Conservation (phyloP, 1,140 invertebrate species). For the Neodiprion lecontei region DNA sequence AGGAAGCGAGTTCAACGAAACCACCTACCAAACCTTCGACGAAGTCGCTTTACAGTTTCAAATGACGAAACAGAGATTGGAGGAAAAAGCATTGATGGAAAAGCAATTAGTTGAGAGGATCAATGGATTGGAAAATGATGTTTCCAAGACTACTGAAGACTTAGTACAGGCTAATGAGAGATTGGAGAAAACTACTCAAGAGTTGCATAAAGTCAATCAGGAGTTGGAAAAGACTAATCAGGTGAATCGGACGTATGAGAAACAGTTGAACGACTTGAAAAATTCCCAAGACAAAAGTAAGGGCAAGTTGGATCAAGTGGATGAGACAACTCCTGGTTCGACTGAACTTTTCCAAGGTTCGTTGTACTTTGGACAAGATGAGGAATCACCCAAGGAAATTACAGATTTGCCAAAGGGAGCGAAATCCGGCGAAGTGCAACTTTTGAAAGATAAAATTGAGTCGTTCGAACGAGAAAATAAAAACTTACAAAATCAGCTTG, state of each 20-base stretch:
- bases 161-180: constrained; percentile 38
- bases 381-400: not conserved
- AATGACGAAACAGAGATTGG: constrained; percentile 44
- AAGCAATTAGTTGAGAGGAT: constrained; percentile 44
- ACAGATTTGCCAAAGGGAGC: not conserved
- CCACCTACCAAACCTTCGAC: constrained; percentile 52
- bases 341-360: constrained; percentile 24
- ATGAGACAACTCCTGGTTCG: constrained; percentile 10
- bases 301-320: constrained; percentile 27
- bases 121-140: constrained; percentile 41
- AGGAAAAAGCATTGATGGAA: constrained; percentile 50
- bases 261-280: constrained; percentile 56
- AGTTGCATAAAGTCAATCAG: constrained; percentile 36
- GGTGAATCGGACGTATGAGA: constrained; percentile 49
- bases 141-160: constrained; percentile 39
- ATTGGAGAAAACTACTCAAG: constrained; percentile 44
- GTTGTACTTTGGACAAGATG: constrained; percentile 17
- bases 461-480: constrained; percentile 38
- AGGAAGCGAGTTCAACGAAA: constrained; percentile 48
- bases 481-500: constrained; percentile 31
- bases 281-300: constrained; percentile 51
- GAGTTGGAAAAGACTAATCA: constrained; percentile 47
- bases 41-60: constrained; percentile 48
- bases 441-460: constrained; percentile 19
- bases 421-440: not conserved